Evolutionary conservation across 2,888 invertebrate species (phyloP), one percentile per base, ranked within the genome.

Genomic region (Amblyjoppa proteus): DNA sequence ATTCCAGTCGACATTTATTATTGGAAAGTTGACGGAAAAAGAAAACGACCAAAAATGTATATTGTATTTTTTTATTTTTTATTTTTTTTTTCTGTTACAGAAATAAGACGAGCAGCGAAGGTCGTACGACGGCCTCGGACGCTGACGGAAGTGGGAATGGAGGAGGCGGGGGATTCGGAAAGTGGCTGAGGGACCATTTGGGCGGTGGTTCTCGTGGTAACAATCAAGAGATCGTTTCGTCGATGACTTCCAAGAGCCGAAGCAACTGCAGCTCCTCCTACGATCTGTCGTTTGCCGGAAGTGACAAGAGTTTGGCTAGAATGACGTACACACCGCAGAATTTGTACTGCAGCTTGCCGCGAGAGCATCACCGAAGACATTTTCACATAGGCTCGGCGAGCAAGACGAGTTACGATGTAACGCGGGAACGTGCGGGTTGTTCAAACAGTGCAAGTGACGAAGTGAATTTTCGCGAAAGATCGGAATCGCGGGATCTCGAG

Each of bases 121-220:
- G 83, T 70, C 79, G 73, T 71, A 38, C 81, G 75, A 82, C 87
- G 77, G 73, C 87, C 84, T 77, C 84, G 81, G 81, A 66, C 9
- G 73, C 80, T 3, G 81, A 79, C 38, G 84, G 87, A 49, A 84
- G 84, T 25, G 87, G 84, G 28, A 68, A 45, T 13, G 69, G 85
- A 25, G 89, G 90, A 25, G 90, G 90, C 56, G 91, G 93, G 31
- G 92, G 92, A 70, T 92, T 94, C 71, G 94, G 93, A 13, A 94
- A 93, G 87, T 94, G 94, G 94, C 78, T 94, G n/a, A 90, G 94
- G 6, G 93, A 93, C 28, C 93, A 94, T 88, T 87, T 94, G 58
- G 91, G 91, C 25, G 92, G 92, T 31, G 91, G 92, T 74, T 85
- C 88, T 25, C 81, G 88, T 83, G 68, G 73, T 80, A 41, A 86